Evolutionary conservation across 2,113 vertebrate genomes (phyloP).

Genomic region (Ardeotis arabs): DNA sequence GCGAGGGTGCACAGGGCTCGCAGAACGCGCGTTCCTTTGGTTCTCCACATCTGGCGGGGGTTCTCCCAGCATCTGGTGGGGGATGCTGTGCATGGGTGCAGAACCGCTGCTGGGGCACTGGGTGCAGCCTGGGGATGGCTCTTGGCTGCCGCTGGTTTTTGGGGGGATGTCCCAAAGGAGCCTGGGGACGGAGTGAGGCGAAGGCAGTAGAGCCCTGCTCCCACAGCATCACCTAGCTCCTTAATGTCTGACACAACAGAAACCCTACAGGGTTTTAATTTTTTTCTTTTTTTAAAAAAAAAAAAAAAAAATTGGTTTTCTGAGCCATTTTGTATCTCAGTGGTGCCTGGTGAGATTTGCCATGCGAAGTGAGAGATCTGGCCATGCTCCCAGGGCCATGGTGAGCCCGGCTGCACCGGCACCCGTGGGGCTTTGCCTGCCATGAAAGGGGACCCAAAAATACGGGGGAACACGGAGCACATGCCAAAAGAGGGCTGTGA

Average conservation of each 20-base stretch:
- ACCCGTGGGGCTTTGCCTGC: accelerated
- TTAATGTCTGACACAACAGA: accelerated
- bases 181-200: background rate
- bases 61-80: background rate
- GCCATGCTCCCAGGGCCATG: accelerated
- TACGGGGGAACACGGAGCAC: accelerated
- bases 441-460: background rate
- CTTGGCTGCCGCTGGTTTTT: accelerated
- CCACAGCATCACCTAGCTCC: accelerated
- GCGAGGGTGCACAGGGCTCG: accelerated
- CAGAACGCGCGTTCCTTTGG: accelerated
- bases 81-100: background rate
- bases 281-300: background rate
- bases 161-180: no score
- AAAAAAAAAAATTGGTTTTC: background rate
- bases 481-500: background rate
- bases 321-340: accelerated
- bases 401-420: background rate
- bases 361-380: accelerated
- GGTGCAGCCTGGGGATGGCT: background rate
- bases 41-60: background rate
- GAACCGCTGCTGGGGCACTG: accelerated
- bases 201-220: accelerated
- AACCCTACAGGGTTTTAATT: accelerated
- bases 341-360: background rate